phyloP scores from a whole-genome alignment of 2,113 vertebrate species.

The Hypanus sabinus region DNA sequence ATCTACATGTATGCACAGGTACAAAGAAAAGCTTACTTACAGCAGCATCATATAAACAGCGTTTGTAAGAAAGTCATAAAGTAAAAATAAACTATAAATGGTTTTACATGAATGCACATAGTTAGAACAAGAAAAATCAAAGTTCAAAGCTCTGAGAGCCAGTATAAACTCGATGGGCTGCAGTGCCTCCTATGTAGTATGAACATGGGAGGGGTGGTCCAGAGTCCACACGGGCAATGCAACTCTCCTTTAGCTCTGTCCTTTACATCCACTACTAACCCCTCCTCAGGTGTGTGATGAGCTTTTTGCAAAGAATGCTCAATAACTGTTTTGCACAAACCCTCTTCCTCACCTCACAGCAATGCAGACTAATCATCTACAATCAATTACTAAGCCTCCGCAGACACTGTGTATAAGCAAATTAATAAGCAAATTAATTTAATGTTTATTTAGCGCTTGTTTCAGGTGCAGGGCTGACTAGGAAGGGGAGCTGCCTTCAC shows the following conservation, averaged over 20 bases:
- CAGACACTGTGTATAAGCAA: conserved; percentile 29
- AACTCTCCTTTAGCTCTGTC: not conserved
- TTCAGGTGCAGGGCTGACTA: conserved; percentile 27
- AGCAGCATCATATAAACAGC: too few species aligned
- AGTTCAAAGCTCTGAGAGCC: too few species aligned
- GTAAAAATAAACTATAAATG: too few species aligned
- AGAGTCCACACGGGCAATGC: too few species aligned
- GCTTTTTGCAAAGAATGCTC: not conserved
- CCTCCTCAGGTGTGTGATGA: not conserved
- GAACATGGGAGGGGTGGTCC: too few species aligned
- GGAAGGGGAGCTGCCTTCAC: conserved; percentile 11
- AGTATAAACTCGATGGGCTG: too few species aligned
- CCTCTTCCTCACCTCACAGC: conserved; percentile 23
- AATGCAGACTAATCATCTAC: conserved; percentile 27
- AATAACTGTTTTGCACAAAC: conserved; percentile 32
- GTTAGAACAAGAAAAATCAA: too few species aligned
- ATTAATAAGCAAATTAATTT: conserved; percentile 35
- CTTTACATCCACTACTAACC: not conserved
- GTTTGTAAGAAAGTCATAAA: too few species aligned
- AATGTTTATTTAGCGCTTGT: conserved; percentile 31
- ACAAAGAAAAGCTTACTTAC: too few species aligned
- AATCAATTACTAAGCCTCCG: conserved; percentile 34
- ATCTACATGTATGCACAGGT: too few species aligned
- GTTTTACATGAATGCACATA: too few species aligned
- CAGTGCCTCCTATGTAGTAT: too few species aligned